A percentile compares a stretch with the other conserved stretches of the same genome.
Conservation (phyloP, 2,113 vertebrate genomes). For the Gnathonemus longibarbis region DNA sequence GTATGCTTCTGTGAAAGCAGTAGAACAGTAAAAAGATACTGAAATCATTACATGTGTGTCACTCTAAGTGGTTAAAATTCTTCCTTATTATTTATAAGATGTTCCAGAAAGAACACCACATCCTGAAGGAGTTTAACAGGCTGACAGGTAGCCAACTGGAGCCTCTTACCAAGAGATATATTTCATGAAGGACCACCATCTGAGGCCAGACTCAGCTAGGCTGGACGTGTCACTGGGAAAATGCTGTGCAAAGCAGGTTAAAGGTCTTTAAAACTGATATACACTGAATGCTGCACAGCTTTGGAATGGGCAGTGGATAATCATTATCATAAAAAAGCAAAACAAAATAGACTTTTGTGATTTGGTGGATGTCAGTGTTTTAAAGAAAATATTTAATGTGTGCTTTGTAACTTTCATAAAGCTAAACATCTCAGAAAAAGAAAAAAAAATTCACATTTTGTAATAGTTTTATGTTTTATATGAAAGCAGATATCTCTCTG, state of each 20-base stretch:
- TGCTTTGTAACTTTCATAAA: not conserved
- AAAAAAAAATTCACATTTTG: not conserved
- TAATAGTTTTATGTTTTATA: not conserved
- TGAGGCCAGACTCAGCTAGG: not conserved
- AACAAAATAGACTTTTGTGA: not conserved
- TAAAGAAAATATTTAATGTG: not conserved
- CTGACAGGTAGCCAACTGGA: slow-evolving; percentile 59
- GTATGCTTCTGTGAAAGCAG: not conserved
- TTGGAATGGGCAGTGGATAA: not conserved
- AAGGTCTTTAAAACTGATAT: not conserved
- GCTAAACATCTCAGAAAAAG: not conserved
- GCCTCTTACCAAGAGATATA: slow-evolving; percentile 62
- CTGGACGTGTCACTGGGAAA: not conserved
- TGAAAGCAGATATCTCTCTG: not conserved
- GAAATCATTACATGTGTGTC: not conserved
- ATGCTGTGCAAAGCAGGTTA: not conserved
- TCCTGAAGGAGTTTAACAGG: slow-evolving; percentile 67
- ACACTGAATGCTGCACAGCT: not conserved
- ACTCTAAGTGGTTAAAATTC: not conserved
- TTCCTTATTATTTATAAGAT: slow-evolving; percentile 59
- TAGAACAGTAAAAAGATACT: not conserved
- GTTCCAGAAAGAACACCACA: slow-evolving; percentile 72
- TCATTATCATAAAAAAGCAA: not conserved
- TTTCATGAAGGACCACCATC: slow-evolving; percentile 14
- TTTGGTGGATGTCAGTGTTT: not conserved